These are phyloP conservation scores for Latheticus oryzae DNA, from an alignment of 2,888 invertebrate genomes.

Conservation along the genomic window DNA sequence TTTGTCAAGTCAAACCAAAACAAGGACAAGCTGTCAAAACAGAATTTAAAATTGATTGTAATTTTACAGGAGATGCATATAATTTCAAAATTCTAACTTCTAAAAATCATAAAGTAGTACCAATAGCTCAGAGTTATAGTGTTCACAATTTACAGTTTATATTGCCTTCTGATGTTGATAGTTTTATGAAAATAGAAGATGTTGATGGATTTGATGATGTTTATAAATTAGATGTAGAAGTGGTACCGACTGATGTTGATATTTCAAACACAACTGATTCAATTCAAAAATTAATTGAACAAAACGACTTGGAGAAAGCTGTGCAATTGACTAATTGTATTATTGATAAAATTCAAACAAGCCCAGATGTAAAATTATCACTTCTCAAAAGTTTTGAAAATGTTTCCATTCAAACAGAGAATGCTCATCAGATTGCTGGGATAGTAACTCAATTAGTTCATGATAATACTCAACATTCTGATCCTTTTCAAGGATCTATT, in stretches of 20 bases:
- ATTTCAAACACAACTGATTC: neutral
- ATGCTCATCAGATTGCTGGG: slow-evolving; percentile 8
- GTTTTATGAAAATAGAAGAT: slow-evolving; percentile 4
- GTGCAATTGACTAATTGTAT: slow-evolving; percentile 12
- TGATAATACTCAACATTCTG: slow-evolving; percentile 1
- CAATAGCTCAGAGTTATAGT: neutral
- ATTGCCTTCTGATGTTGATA: neutral
- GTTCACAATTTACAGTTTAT: neutral
- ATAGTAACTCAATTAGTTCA: slow-evolving; percentile 6
- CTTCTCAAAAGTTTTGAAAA: slow-evolving; percentile 3
- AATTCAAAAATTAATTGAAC: neutral
- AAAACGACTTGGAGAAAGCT: neutral
- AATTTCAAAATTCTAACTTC: slow-evolving; percentile 1
- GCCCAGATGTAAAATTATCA: neutral
- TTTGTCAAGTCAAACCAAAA: slow-evolving; percentile 10
- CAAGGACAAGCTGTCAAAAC: slow-evolving; percentile 9
- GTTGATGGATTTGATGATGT: neutral
- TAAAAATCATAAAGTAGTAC: neutral
- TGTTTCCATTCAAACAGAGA: neutral
- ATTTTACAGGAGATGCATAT: slow-evolving; percentile 6
- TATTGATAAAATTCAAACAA: slow-evolving; percentile 2
- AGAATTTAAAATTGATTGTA: slow-evolving; percentile 16
- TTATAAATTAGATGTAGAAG: slow-evolving; percentile 8
- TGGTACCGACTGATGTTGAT: slow-evolving; percentile 1
- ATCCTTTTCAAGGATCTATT: slow-evolving; percentile 11